These are phyloP conservation scores for Camelus bactrianus DNA, from an alignment of 2,113 vertebrate genomes.

Conservation along the genomic window DNA sequence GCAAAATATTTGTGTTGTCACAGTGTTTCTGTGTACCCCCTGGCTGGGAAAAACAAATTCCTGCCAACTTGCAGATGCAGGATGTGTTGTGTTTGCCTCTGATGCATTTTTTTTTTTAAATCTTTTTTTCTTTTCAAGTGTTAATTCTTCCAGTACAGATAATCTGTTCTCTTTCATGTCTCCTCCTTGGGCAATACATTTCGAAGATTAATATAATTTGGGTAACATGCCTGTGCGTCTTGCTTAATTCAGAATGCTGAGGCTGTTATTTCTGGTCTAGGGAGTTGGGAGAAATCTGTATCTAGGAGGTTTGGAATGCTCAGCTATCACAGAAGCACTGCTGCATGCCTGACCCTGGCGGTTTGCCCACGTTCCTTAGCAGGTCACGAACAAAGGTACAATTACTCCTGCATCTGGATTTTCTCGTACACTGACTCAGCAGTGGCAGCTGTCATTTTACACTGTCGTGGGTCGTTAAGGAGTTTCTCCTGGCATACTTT, in stretches of 20 bases:
- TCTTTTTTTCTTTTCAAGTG: constrained; percentile 53
- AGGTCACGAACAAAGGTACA: constrained; percentile 65
- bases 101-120: constrained; percentile 47
- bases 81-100: constrained; percentile 32
- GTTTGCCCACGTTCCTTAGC: background rate
- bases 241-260: constrained; percentile 65
- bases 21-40: background rate
- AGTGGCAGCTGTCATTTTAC: background rate
- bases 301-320: background rate
- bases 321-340: constrained; percentile 42
- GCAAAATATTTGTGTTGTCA: constrained; percentile 22
- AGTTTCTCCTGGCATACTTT: constrained; percentile 25
- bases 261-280: constrained; percentile 61
- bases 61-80: background rate
- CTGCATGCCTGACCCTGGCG: background rate
- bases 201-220: constrained; percentile 62
- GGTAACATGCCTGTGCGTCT: constrained; percentile 46
- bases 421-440: constrained; percentile 16
- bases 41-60: background rate
- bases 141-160: constrained; percentile 64
- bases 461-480: constrained; percentile 59
- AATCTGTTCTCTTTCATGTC: constrained; percentile 60
- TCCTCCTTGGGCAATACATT: constrained; percentile 52
- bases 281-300: constrained; percentile 59
- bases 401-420: background rate